Conservation (phyloP, 1,140 invertebrate genomes). For the Aphelenchoides fujianensis region DNA sequence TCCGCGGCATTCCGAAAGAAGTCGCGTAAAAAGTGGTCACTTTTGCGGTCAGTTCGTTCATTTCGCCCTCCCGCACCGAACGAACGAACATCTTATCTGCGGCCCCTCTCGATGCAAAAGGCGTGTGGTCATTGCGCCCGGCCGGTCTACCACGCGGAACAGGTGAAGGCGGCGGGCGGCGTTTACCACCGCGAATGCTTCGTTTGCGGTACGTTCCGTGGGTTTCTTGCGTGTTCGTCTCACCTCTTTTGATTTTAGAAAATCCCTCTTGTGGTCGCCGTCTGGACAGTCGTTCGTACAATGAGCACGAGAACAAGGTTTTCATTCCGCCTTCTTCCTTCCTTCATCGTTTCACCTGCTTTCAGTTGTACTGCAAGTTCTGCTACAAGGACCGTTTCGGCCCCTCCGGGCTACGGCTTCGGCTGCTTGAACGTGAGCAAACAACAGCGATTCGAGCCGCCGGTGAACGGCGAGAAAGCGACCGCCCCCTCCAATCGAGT, state of each 20-base stretch:
- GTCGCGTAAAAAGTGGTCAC: too few relatives aligned
- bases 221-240: not conserved
- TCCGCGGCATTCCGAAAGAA: too few relatives aligned
- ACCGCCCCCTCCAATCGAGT: not conserved
- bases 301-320: constrained; percentile 21
- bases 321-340: not conserved
- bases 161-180: constrained; percentile 15
- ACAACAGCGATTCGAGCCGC: not conserved
- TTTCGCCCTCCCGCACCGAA: too few relatives aligned
- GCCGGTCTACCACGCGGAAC: constrained; percentile 15
- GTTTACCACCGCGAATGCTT: constrained; percentile 11
- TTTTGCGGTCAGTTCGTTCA: too few relatives aligned
- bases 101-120: not conserved
- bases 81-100: too few relatives aligned
- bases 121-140: not conserved
- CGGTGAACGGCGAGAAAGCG: not conserved
- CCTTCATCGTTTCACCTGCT: not conserved
- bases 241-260: constrained; percentile 6
- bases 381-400: constrained; percentile 16
- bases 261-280: constrained; percentile 16
- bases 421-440: constrained; percentile 6
- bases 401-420: constrained; percentile 15
- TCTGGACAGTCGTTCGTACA: constrained; percentile 17
- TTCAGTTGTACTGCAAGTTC: constrained; percentile 20
- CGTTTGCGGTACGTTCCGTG: constrained; percentile 10